Evolutionary conservation across 2,113 vertebrate species (phyloP).

Genomic region (Pangasianodon hypophthalmus): DNA sequence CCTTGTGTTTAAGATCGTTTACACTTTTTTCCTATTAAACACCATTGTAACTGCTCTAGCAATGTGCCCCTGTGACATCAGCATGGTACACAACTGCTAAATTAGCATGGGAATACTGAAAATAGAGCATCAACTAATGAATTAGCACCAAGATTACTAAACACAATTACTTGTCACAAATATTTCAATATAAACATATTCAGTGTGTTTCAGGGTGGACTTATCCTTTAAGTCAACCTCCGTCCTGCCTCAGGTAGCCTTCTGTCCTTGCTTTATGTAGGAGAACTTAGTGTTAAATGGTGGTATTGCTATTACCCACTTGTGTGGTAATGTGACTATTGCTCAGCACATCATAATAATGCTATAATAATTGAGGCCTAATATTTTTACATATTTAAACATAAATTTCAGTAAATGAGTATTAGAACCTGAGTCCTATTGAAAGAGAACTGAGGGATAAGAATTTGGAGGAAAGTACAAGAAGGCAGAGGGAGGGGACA

Average conservation of each 20-base stretch:
- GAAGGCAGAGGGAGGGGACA: constrained; percentile 65
- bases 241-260: background rate
- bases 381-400: constrained; percentile 8
- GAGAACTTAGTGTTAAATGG: background rate
- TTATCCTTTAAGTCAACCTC: background rate
- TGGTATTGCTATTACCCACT: background rate
- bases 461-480: constrained; percentile 58
- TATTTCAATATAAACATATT: background rate
- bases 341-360: background rate
- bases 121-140: background rate
- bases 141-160: background rate
- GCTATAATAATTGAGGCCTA: background rate
- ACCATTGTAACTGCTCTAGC: background rate
- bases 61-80: background rate
- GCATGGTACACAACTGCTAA: background rate
- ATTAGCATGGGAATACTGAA: background rate
- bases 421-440: constrained; percentile 54
- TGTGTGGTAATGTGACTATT: background rate
- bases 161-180: background rate
- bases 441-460: constrained; percentile 47
- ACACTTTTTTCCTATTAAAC: background rate
- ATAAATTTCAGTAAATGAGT: constrained; percentile 27
- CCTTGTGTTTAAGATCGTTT: background rate
- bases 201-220: background rate
- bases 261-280: background rate